A percentile compares a stretch with the other conserved stretches of the same genome.
Evolutionary conservation across 2,888 invertebrate genomes (phyloP).

Genomic region (Sphaerophoria rueppellii): DNA sequence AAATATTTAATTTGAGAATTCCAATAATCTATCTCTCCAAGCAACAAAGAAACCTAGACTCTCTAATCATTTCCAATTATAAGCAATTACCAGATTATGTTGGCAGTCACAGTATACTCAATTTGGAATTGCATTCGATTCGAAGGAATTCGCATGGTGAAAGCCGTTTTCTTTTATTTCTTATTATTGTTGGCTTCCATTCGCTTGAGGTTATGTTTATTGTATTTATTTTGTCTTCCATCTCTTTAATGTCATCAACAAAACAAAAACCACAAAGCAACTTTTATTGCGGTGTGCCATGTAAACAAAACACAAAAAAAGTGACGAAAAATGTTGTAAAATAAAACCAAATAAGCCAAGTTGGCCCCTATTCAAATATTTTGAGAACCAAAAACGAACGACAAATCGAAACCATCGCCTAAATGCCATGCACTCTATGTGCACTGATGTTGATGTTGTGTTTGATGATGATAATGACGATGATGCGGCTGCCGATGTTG

Average conservation of each 20-base stretch:
- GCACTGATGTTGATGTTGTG: slow-evolving; percentile 44
- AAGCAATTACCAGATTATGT: slow-evolving; percentile 60
- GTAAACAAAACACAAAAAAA: slow-evolving; percentile 14
- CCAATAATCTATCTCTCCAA: slow-evolving; percentile 44
- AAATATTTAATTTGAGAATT: slow-evolving; percentile 29
- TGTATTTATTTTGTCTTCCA: neutral
- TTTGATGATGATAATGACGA: slow-evolving; percentile 36
- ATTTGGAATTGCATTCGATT: slow-evolving; percentile 53
- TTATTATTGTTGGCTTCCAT: slow-evolving; percentile 7
- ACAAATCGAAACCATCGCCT: slow-evolving; percentile 42
- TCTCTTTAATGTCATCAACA: neutral
- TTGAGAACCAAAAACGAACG: slow-evolving; percentile 36
- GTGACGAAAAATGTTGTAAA: slow-evolving; percentile 28
- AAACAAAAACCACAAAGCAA: too few relatives aligned
- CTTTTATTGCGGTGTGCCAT: too few relatives aligned
- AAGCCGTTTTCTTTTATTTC: slow-evolving; percentile 28
- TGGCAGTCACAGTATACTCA: slow-evolving; percentile 30
- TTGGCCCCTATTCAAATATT: slow-evolving; percentile 72
- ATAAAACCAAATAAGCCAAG: slow-evolving; percentile 46
- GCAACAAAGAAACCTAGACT: slow-evolving; percentile 47
- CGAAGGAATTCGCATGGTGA: slow-evolving; percentile 52
- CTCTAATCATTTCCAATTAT: slow-evolving; percentile 67
- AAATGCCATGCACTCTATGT: slow-evolving; percentile 64
- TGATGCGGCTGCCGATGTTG: slow-evolving; percentile 53
- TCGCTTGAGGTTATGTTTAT: slow-evolving; percentile 15